These are phyloP conservation scores for Sapajus apella DNA, from an alignment of 2,113 vertebrate species.

Conservation along the genomic window DNA sequence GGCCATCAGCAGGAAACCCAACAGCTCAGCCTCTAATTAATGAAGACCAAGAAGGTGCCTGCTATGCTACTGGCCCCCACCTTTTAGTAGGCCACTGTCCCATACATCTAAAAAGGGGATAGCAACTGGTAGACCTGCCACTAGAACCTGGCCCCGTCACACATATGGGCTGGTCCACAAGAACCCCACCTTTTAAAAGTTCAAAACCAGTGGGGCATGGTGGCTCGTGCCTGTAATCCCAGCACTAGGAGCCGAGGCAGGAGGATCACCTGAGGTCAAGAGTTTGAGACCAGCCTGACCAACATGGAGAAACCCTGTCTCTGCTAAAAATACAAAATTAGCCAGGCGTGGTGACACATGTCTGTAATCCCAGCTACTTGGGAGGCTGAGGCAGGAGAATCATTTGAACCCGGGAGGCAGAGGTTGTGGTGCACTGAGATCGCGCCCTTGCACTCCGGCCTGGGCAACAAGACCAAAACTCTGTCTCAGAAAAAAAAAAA, in stretches of 20 bases:
- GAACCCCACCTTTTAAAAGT: not conserved
- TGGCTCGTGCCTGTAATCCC: not conserved
- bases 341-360: accelerated
- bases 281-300: not conserved
- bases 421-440: not conserved
- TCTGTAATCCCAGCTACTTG: not conserved
- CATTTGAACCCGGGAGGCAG: accelerated
- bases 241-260: not conserved
- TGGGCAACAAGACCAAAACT: not conserved
- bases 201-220: not conserved
- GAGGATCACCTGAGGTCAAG: not conserved
- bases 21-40: not conserved
- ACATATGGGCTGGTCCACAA: not conserved
- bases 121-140: not conserved
- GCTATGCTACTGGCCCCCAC: accelerated
- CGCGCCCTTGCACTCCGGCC: not conserved
- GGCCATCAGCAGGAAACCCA: not conserved
- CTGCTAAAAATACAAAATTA: not conserved
- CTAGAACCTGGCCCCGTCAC: not conserved
- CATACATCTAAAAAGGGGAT: accelerated
- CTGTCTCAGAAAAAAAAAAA: not conserved
- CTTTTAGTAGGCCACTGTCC: not conserved
- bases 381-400: not conserved
- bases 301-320: not conserved
- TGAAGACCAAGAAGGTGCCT: not conserved